These are phyloP conservation scores for Polydrusus tereticollis DNA, from an alignment of 2,888 invertebrate genomes.

Conservation along the genomic window DNA sequence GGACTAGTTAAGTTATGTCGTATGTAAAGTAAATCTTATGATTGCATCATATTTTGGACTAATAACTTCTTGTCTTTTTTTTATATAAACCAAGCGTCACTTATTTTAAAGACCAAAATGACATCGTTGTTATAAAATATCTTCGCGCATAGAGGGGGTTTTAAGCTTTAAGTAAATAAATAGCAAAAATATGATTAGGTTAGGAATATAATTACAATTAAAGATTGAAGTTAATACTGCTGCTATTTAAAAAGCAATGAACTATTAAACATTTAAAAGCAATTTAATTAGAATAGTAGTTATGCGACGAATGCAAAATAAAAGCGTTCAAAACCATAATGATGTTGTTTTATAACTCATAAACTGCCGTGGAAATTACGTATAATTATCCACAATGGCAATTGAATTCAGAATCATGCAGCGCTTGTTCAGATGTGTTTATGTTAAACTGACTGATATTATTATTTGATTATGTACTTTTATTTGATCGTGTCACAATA, in stretches of 20 bases:
- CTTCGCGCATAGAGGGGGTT: no score
- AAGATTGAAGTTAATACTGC: slow-evolving; percentile 15
- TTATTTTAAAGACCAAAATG: no score
- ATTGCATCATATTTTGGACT: no score
- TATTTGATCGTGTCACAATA: not conserved
- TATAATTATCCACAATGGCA: slow-evolving; percentile 39
- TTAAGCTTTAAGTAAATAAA: no score
- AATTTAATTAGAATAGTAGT: slow-evolving; percentile 34
- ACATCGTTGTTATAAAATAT: no score
- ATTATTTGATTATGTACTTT: slow-evolving; percentile 10
- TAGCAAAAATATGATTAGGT: not conserved
- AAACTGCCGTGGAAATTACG: slow-evolving; percentile 39
- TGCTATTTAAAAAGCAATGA: slow-evolving; percentile 23
- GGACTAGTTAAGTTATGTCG: no score
- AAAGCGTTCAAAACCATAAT: slow-evolving; percentile 38
- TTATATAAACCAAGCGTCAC: no score
- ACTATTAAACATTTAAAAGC: slow-evolving; percentile 23
- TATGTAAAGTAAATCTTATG: no score
- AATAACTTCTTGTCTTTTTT: no score
- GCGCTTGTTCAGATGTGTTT: slow-evolving; percentile 1
- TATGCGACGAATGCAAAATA: slow-evolving; percentile 37
- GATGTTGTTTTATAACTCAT: slow-evolving; percentile 42
- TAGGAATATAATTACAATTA: not conserved
- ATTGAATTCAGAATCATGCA: slow-evolving; percentile 36
- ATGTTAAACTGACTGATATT: slow-evolving; percentile 14